Percentiles rank a stretch among this genome's conserved stretches.
Conservation (phyloP, 1,140 invertebrate species). For the Diprion similis region DNA sequence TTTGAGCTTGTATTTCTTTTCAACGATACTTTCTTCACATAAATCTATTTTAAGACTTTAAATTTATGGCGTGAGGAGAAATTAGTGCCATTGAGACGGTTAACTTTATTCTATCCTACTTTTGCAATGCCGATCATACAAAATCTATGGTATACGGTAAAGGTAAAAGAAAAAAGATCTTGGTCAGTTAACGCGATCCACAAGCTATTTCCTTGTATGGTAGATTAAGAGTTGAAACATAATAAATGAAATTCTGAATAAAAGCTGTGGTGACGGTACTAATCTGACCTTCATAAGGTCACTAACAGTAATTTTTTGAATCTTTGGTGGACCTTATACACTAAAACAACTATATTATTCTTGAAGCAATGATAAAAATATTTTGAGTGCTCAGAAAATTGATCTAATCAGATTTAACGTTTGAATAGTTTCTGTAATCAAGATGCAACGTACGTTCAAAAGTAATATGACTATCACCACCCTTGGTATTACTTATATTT, state of each 20-base stretch:
- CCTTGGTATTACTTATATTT: no score
- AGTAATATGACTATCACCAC: not conserved
- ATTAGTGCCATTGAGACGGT: not conserved
- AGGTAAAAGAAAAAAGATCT: not conserved
- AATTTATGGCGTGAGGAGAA: not conserved
- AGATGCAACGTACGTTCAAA: conserved; percentile 18
- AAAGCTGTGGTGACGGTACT: conserved; percentile 57
- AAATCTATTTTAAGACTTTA: not conserved
- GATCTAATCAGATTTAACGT: not conserved
- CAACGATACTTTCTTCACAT: not conserved
- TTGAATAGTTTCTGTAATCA: no score
- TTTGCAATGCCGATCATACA: not conserved
- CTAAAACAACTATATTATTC: conserved; percentile 14
- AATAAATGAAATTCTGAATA: conserved; percentile 31
- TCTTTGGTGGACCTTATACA: conserved; percentile 47
- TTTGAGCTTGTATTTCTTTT: no score
- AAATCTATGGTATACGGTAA: not conserved
- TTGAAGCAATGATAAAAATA: conserved; percentile 24
- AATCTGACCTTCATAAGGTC: conserved; percentile 51
- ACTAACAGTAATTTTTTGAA: conserved; percentile 57
- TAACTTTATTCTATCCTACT: not conserved
- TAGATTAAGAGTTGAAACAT: conserved; percentile 5
- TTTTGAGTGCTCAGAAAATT: conserved; percentile 17
- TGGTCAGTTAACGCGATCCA: not conserved
- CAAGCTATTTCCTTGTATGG: not conserved